Conservation (phyloP, 2,797 vertebrate genomes). For the Tragelaphus oryx region DNA sequence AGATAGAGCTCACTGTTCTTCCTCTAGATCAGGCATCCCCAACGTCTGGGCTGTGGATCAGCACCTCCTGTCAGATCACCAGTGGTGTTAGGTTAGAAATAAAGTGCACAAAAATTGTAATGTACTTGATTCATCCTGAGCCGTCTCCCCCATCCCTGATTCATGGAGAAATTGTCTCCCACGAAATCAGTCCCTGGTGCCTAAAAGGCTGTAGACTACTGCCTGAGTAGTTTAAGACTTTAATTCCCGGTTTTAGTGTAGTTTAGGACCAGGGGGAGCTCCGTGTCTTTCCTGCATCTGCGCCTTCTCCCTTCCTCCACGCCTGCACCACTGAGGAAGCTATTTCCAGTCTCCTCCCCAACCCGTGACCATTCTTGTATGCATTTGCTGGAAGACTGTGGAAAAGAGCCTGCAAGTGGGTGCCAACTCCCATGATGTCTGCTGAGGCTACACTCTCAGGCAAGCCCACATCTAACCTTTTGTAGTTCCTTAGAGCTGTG, state of each 20-base stretch:
- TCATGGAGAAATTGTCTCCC: neutral
- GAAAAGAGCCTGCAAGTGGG: no score
- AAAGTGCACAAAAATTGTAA: neutral
- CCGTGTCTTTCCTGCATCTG: fast-evolving
- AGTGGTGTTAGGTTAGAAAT: neutral
- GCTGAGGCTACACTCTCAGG: neutral
- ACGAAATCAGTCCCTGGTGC: neutral
- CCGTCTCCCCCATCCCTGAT: neutral
- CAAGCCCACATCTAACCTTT: neutral
- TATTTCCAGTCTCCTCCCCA: neutral
- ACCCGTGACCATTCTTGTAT: neutral
- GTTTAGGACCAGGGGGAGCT: no score
- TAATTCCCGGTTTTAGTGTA: no score
- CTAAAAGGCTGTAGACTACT: neutral
- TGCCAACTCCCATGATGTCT: neutral
- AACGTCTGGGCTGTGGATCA: neutral
- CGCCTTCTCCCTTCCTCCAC: neutral
- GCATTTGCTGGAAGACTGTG: neutral
- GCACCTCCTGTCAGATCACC: neutral
- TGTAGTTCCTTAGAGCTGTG: fast-evolving
- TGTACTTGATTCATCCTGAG: neutral
- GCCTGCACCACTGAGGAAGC: neutral
- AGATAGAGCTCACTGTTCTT: no score
- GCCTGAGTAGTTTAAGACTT: neutral
- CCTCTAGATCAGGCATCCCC: neutral